These are phyloP conservation scores for Dryocosmus kuriphilus DNA, from an alignment of 2,888 invertebrate genomes.

Conservation along the genomic window DNA sequence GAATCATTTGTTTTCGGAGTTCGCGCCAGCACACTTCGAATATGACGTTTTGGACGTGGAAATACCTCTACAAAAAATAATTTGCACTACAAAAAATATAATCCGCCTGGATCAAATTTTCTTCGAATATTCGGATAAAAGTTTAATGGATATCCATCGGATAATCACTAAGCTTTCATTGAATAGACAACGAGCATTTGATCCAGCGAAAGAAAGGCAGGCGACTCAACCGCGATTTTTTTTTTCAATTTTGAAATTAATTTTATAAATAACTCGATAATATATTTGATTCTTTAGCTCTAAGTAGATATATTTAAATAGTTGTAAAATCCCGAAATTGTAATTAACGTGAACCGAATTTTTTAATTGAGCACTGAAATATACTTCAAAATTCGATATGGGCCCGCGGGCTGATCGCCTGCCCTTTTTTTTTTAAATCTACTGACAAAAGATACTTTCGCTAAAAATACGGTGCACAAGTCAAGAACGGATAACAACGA, in stretches of 20 bases:
- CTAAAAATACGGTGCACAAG: conserved; percentile 61
- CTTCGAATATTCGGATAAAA: conserved; percentile 1
- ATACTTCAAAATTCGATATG: not conserved
- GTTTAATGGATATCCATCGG: not conserved
- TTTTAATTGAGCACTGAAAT: not conserved
- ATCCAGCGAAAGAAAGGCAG: not conserved
- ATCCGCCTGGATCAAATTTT: conserved; percentile 20
- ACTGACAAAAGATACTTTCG: conserved; percentile 1
- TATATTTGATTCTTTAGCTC: not conserved
- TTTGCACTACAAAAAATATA: conserved; percentile 16
- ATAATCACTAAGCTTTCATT: not conserved
- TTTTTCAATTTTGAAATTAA: not conserved
- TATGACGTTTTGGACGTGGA: conserved; percentile 9
- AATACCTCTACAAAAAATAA: conserved; percentile 19
- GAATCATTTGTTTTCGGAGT: not conserved
- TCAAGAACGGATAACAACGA: conserved; percentile 60
- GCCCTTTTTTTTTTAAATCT: not conserved
- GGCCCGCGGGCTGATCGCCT: not conserved
- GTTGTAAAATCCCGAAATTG: not conserved
- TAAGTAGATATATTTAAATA: not conserved
- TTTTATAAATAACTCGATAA: not conserved
- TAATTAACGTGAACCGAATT: not conserved
- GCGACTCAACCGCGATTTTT: not conserved
- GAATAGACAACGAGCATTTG: conserved; percentile 5
- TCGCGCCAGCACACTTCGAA: conserved; percentile 34